Percentiles rank a stretch among this genome's conserved stretches.
phyloP scores from a whole-genome alignment of 2,113 vertebrate genomes.

The Tapirus terrestris region DNA sequence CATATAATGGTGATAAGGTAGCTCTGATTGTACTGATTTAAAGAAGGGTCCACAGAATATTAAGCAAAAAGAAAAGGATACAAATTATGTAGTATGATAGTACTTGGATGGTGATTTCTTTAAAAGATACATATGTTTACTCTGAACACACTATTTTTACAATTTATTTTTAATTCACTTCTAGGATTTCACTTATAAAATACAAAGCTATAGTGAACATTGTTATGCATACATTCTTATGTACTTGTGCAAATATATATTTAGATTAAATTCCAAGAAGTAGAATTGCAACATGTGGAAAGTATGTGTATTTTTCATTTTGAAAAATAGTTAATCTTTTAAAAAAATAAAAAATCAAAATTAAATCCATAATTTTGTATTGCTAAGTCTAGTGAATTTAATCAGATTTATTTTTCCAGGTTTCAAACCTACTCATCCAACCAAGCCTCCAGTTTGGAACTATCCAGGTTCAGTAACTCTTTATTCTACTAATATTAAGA shows the following conservation, averaged over 20 bases:
- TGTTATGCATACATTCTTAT: neutral
- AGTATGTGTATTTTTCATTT: neutral
- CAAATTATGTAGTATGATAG: neutral
- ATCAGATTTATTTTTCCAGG: slow-evolving; percentile 66
- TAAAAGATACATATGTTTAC: neutral
- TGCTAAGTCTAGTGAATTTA: slow-evolving; percentile 28
- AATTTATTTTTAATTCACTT: slow-evolving; percentile 11
- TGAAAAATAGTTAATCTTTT: neutral
- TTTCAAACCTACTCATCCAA: slow-evolving; percentile 43
- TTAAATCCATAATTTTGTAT: slow-evolving; percentile 11
- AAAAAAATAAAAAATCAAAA: neutral
- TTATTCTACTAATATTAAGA: neutral
- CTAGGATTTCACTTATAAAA: slow-evolving; percentile 22
- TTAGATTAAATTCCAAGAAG: neutral
- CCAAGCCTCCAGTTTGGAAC: slow-evolving; percentile 33
- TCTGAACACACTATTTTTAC: neutral
- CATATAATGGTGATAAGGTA: neutral
- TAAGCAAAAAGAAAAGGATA: neutral
- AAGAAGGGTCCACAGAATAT: neutral
- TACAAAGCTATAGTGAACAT: neutral
- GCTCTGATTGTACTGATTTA: neutral
- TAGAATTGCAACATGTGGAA: neutral
- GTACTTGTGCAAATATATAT: neutral
- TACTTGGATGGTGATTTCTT: neutral
- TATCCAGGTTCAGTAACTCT: slow-evolving; percentile 58